These are phyloP conservation scores for Hypolimnas misippus DNA, from an alignment of 2,888 invertebrate species.

Conservation along the genomic window DNA sequence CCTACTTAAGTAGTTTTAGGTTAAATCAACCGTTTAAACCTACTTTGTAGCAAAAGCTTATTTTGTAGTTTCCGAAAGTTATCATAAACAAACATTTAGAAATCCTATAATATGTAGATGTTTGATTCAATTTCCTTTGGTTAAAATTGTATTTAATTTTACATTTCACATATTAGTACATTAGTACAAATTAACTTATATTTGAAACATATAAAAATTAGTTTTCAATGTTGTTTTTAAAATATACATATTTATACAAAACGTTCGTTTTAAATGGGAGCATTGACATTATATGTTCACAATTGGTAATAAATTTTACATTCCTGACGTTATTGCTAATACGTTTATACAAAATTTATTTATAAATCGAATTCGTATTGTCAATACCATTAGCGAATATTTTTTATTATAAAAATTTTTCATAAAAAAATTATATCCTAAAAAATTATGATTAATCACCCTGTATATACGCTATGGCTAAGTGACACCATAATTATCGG, in stretches of 20 bases:
- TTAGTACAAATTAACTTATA: neutral
- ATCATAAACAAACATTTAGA: too few species aligned
- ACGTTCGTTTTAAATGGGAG: slow-evolving; percentile 22
- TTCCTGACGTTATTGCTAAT: neutral
- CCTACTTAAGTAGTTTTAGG: too few species aligned
- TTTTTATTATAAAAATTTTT: neutral
- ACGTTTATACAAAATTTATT: neutral
- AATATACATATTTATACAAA: too few species aligned
- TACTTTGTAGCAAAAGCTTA: too few species aligned
- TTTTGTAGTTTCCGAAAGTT: too few species aligned
- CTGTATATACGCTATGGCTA: slow-evolving; percentile 14
- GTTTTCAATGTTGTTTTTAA: too few species aligned
- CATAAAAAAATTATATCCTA: too few species aligned
- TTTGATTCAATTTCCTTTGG: too few species aligned
- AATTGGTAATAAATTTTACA: slow-evolving; percentile 22
- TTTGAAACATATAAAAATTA: neutral
- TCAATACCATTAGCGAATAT: neutral
- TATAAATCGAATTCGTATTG: neutral
- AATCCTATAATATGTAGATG: too few species aligned
- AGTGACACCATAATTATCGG: slow-evolving; percentile 21
- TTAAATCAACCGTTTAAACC: too few species aligned
- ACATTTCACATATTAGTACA: too few species aligned
- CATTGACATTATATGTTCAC: slow-evolving; percentile 27
- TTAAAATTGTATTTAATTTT: too few species aligned
- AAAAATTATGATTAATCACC: neutral